Evolutionary conservation across 1,140 invertebrate genomes (phyloP).

Genomic region (Holotrichia oblita): DNA sequence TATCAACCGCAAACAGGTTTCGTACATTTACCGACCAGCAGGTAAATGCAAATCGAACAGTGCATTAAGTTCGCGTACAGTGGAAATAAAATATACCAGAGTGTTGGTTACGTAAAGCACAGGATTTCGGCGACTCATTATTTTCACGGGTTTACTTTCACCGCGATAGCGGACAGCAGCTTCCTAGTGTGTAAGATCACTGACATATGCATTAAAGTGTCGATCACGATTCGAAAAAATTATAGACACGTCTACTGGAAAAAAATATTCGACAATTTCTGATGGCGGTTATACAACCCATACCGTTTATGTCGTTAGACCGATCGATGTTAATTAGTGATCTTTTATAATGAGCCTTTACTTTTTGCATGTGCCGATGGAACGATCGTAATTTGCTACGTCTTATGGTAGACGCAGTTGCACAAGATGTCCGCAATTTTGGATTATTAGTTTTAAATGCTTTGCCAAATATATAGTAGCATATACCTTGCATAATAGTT

Average conservation of each 20-base stretch:
- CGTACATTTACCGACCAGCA: background rate
- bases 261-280: background rate
- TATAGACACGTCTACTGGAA: background rate
- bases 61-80: background rate
- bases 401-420: background rate
- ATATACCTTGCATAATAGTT: background rate
- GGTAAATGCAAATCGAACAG: background rate
- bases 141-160: constrained; percentile 21
- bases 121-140: constrained; percentile 18
- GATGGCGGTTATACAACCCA: background rate
- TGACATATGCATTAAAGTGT: constrained; percentile 14
- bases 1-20: background rate
- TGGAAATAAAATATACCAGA: background rate
- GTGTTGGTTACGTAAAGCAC: background rate
- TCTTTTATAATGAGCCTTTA: background rate
- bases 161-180: background rate
- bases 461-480: background rate
- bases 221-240: constrained; percentile 20
- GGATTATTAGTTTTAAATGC: constrained; percentile 1
- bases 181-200: constrained; percentile 17
- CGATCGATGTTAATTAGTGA: background rate
- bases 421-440: constrained; percentile 24
- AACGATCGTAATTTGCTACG: background rate
- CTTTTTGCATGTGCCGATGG: background rate
- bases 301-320: background rate